Conservation (phyloP, 1,140 invertebrate species). For the Drosophila arizonae region DNA sequence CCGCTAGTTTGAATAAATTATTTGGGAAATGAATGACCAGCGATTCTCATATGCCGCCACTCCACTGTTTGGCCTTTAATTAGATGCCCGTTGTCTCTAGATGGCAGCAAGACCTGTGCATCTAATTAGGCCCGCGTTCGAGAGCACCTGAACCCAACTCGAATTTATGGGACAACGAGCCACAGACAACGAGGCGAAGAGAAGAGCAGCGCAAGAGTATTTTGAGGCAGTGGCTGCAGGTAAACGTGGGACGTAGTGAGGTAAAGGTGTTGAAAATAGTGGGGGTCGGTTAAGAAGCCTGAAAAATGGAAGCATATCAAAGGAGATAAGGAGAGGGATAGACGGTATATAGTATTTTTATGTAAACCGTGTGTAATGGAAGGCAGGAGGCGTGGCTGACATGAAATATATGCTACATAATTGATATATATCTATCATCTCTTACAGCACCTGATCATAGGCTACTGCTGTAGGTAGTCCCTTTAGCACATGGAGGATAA, state of each 20-base stretch:
- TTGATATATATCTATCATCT: no score
- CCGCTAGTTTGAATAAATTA: constrained; percentile 72
- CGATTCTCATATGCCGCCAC: constrained; percentile 1
- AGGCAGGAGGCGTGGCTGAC: no score
- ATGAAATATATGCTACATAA: no score
- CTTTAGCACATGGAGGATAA: no score
- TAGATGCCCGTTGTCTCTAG: constrained; percentile 59
- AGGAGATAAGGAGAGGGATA: no score
- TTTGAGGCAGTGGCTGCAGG: background rate
- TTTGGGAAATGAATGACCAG: constrained; percentile 29
- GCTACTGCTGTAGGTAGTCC: no score
- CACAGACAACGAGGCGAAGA: constrained; percentile 17
- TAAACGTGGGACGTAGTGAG: background rate
- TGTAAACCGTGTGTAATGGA: no score
- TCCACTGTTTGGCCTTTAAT: constrained; percentile 56
- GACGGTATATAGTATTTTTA: no score
- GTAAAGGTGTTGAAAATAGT: constrained; percentile 54
- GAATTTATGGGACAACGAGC: constrained; percentile 46
- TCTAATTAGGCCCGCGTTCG: constrained; percentile 59
- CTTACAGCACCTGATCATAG: no score
- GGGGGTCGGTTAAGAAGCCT: constrained; percentile 4
- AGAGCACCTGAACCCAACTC: constrained; percentile 56
- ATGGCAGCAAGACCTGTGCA: constrained; percentile 9
- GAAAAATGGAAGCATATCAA: constrained; percentile 1
- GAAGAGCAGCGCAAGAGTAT: constrained; percentile 20